phyloP scores from a whole-genome alignment of 2,797 vertebrate genomes.

The Sylvilagus floridanus region DNA sequence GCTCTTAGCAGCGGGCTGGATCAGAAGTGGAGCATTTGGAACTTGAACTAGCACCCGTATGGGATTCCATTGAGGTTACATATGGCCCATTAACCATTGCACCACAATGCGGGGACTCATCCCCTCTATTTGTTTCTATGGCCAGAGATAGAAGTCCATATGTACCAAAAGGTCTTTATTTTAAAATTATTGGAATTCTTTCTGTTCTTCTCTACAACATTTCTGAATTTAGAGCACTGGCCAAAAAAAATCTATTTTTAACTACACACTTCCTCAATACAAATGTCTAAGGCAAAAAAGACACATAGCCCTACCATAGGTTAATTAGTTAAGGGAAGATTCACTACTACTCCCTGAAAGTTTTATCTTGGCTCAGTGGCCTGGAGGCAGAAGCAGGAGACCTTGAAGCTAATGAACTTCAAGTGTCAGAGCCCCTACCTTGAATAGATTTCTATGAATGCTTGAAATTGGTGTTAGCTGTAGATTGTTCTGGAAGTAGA shows the following conservation, averaged over 20 bases:
- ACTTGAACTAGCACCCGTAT: too few species aligned
- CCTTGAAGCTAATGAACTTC: slow-evolving; percentile 14
- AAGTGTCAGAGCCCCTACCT: neutral
- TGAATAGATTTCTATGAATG: neutral
- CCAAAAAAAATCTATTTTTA: neutral
- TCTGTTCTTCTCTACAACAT: neutral
- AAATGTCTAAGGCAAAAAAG: neutral
- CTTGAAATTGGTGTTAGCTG: slow-evolving; percentile 1
- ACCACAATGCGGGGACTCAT: neutral
- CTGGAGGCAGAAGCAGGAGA: neutral
- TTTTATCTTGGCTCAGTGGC: neutral
- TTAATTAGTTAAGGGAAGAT: neutral
- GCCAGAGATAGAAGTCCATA: neutral
- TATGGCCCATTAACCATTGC: too few species aligned
- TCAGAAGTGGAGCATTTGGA: too few species aligned
- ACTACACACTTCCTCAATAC: neutral
- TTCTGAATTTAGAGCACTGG: neutral
- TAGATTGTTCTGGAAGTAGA: slow-evolving; percentile 8
- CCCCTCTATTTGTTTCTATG: neutral
- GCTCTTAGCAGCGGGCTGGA: too few species aligned
- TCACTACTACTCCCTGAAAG: neutral
- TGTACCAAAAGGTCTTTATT: neutral
- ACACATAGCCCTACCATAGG: neutral
- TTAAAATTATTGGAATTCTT: neutral
- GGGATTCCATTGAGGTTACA: too few species aligned